Evolutionary conservation across 2,113 vertebrate species (phyloP), one percentile per base, ranked within the genome.

Genomic region (Aythya baeri): DNA sequence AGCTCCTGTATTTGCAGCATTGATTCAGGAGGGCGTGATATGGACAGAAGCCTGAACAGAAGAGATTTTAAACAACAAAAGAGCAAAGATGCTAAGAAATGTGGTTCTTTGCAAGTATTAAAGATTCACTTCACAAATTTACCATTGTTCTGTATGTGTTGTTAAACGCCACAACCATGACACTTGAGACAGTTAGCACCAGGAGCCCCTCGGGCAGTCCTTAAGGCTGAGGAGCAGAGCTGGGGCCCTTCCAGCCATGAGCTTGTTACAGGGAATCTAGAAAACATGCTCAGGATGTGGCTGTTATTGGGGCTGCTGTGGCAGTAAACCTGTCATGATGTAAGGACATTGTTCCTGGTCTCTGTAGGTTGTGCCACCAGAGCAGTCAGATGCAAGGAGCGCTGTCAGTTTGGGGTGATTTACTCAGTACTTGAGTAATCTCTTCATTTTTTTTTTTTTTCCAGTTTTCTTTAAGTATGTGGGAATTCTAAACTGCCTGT

Each of bases 321-420:
- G 29, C 1, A 80, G 23, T 26, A 34, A 38, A 67, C 11, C 70
- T 17, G 17, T 4, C 25, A 11, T 74, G 23, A 34, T 88, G 7
- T 5, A 67, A 71, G 41, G n/a, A 36, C 17, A 11, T 6, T 0
- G 8, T 26, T 82, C 72, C 21, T 71, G 36, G n/a, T 49, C 43
- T 65, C 1, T 2, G 27, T 57, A 11, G 66, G 7, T 79, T 67
- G 20, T 7, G 17, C 54, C 20, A 7, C 36, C 22, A 0, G 11
- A 22, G 52, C 0, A 1, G 25, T 26, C 23, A 13, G 34, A 11
- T 80, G 61, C 27, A 32, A 44, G 26, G 43, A 41, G 31, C 1
- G 0, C 16, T 46, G 38, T 67, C 59, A 43, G 57, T n/a, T 83
- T 44, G 34, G 46, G 20, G 38, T 32, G 63, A 54, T 46, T 61